These are phyloP conservation scores for Tenthredo livida DNA, from an alignment of 2,888 invertebrate species.

Conservation along the genomic window DNA sequence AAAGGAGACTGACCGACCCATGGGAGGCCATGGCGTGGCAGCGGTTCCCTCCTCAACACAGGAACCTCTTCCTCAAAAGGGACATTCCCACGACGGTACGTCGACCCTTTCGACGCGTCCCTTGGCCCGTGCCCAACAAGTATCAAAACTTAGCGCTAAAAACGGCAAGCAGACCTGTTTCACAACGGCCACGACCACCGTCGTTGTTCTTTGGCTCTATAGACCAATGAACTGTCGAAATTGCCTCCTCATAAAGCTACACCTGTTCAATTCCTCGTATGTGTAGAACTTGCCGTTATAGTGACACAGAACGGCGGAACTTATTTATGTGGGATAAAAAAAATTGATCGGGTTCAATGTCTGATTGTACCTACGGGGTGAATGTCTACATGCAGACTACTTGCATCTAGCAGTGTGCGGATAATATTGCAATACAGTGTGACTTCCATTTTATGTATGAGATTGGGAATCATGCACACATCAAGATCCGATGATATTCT, in stretches of 20 bases:
- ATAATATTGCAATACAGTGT: neutral
- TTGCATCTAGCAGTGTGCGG: neutral
- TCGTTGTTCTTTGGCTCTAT: slow-evolving; percentile 22
- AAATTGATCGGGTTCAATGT: neutral
- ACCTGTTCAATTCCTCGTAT: neutral
- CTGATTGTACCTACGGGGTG: neutral
- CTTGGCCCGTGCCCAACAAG: slow-evolving; percentile 40
- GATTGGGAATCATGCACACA: too few species aligned
- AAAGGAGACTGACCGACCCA: neutral
- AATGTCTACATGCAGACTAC: neutral
- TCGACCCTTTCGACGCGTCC: slow-evolving; percentile 52
- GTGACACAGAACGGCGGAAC: neutral
- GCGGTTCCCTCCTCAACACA: neutral
- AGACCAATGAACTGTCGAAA: neutral
- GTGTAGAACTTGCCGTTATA: neutral
- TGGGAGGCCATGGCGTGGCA: neutral
- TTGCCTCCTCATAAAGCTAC: neutral
- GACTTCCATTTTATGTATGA: too few species aligned
- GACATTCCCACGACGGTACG: slow-evolving; percentile 61
- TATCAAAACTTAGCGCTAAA: slow-evolving; percentile 42
- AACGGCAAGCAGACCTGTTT: slow-evolving; percentile 48
- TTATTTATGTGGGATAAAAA: neutral
- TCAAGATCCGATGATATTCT: neutral
- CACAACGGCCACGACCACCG: slow-evolving; percentile 42
- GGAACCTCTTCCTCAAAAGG: slow-evolving; percentile 57